Base-by-base conservation (phyloP, 2,113 vertebrate genomes). In the Corynorhinus townsendii region DNA sequence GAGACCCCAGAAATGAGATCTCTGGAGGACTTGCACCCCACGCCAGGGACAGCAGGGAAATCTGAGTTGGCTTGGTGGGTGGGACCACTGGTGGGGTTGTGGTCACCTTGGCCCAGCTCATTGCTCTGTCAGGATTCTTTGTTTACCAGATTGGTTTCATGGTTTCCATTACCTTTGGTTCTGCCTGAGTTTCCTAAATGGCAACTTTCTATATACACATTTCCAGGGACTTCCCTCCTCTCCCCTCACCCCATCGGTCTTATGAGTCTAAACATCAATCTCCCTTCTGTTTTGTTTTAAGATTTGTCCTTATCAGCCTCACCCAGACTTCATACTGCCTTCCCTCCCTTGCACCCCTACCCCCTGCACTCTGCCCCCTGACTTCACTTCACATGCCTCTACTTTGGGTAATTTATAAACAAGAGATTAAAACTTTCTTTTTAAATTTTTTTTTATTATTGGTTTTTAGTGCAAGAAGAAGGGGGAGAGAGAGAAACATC, bases 161-260 rank as follows among this genome's bases (percentile, higher is more conserved):
- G 86, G 93, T 95, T 93, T 94, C 94, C 95, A 88, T 96, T 93
- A 85, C 94, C 92, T 98, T 96, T 86, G 92, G 62, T 62, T 95
- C 86, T 49, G 87, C 95, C 95, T 80, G 33, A 64, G 90, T 97
- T 98, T 98, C 94, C 84, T 77, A 38, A 97, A 97, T 93, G 38
- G 95, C 73, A 83, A 76, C n/a, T 77, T 93, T 79, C 35, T 59
- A 17, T 40, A 47, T 15, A 52, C 24, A 54, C 1, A 5, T 73
- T 77, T 92, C 81, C 66, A 59, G 59, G 14, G n/a, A 17, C 35
- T 75, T 64, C 47, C 22, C 17, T 10, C 5, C 19, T 17, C 5
- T 47, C 5, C 5, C 26, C 22, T 82, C 4, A 15, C 20, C 52
- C 56, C 49, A 19, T 33, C 24, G 1, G 11, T 72, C 40, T 9